These are phyloP conservation scores for Cacoxenus indagator DNA, from an alignment of 2,888 invertebrate genomes.

Conservation along the genomic window DNA sequence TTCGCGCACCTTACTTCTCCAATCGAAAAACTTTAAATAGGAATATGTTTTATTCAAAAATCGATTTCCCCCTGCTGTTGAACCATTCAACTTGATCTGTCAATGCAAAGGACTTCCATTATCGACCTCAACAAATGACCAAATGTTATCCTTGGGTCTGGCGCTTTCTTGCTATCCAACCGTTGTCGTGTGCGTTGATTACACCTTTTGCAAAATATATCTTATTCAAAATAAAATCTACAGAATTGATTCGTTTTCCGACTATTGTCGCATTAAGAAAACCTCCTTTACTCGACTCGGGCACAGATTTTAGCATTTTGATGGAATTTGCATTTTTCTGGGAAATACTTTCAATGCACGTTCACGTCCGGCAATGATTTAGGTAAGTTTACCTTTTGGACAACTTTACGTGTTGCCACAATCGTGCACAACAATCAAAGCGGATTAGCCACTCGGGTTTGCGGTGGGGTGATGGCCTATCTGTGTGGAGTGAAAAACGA, in stretches of 20 bases:
- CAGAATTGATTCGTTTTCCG: neutral
- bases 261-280: neutral
- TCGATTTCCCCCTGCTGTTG: no score
- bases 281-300: neutral
- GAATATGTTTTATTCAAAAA: no score
- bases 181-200: neutral
- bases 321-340: constrained; percentile 53
- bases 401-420: constrained; percentile 37
- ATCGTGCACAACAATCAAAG: constrained; percentile 23
- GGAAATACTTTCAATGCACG: constrained; percentile 60
- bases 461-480: constrained; percentile 7
- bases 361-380: constrained; percentile 59
- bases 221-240: constrained; percentile 16
- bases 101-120: neutral
- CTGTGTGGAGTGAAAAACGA: constrained; percentile 27
- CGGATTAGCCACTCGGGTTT: neutral
- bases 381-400: constrained; percentile 47
- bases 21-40: no score
- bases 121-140: neutral
- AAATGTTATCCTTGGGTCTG: neutral
- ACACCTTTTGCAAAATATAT: constrained; percentile 2
- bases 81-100: no score
- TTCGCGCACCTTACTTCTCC: no score
- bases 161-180: neutral
- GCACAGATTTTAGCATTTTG: constrained; percentile 44